phyloP scores from a whole-genome alignment of 2,113 vertebrate genomes.

The Scalopus aquaticus region DNA sequence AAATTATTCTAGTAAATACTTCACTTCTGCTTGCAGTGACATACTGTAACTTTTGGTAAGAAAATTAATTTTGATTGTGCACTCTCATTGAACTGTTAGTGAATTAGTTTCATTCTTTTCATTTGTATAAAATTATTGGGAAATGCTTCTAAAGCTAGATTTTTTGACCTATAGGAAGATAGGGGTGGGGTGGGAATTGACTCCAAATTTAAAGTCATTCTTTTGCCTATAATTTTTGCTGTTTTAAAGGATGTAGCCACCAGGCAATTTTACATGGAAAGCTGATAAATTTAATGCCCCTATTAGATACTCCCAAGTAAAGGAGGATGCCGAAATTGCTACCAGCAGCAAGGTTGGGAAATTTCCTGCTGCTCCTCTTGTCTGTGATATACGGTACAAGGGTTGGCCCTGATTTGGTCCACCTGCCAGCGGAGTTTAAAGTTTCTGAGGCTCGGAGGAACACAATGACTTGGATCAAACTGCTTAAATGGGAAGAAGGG shows the following conservation, averaged over 20 bases:
- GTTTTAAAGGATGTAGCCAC: not conserved
- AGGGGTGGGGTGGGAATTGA: not conserved
- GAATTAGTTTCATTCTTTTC: not conserved
- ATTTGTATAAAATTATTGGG: not conserved
- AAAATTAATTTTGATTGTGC: not conserved
- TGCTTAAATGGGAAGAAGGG: not conserved
- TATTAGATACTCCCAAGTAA: not conserved
- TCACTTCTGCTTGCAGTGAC: not conserved
- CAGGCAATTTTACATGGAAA: not conserved
- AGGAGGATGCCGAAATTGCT: not conserved
- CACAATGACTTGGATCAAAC: slow-evolving; percentile 59
- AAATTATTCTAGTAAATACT: not conserved
- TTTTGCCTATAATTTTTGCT: not conserved
- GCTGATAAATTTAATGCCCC: not conserved
- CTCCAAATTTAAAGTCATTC: not conserved
- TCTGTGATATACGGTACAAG: slow-evolving; percentile 81
- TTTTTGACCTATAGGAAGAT: not conserved
- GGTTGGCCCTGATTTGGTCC: slow-evolving; percentile 80
- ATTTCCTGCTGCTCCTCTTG: slow-evolving; percentile 40
- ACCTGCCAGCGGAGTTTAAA: slow-evolving; percentile 85
- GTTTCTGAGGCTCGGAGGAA: slow-evolving; percentile 73
- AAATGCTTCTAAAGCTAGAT: not conserved
- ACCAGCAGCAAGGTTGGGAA: not conserved
- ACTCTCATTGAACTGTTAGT: not conserved
- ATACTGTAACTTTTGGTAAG: not conserved